Evolutionary conservation across 1,140 invertebrate species (phyloP), one percentile per base, ranked within the genome.

Genomic region (Argopecten irradians): DNA sequence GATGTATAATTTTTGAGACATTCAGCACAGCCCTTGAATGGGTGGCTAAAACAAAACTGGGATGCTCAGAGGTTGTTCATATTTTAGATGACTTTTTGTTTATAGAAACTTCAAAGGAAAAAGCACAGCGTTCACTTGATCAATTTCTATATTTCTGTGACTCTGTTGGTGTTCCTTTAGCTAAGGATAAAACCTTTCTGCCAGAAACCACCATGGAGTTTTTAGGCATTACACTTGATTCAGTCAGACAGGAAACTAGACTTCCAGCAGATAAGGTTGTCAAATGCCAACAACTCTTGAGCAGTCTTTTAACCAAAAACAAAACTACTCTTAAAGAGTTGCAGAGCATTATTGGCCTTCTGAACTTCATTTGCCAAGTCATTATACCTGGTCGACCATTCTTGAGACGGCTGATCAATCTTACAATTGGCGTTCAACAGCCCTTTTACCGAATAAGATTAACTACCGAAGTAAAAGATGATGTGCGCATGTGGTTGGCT

Each of bases 71-170:
- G 28, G 35, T 89, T 71, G 33, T 55, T 36, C 87, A 91, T 19
- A 85, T 87, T 71, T 46, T 91, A 13, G 90, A 91, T 86, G 90
- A 89, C 71, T 91, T 91, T 39, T 46, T 91, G 34, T 91, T 91
- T 86, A 46, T 85, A 34, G 84, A 84, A 13, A 55, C 82, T n/a
- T n/a, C 83, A 9, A 36, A 41, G 22, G n/a, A 43, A 19, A 19
- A 71, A 35, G 83, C 82, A 33, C 46, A n/a, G 28, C 22, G 46
- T 34, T 46, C 83, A 0, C 46, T 88, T 22, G 32, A 46, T n/a
- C 35, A 22, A 28, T 90, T 90, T 88, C 39, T 82, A 41, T 7
- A 43, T 19, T 34, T 88, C 3, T 87, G 86, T 82, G n/a, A 36
- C 43, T 0, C 9, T 0, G 3, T 88, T 22, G 86, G 86, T 2